phyloP scores from a whole-genome alignment of 2,797 vertebrate genomes.

The Amphiprion clarkii region DNA sequence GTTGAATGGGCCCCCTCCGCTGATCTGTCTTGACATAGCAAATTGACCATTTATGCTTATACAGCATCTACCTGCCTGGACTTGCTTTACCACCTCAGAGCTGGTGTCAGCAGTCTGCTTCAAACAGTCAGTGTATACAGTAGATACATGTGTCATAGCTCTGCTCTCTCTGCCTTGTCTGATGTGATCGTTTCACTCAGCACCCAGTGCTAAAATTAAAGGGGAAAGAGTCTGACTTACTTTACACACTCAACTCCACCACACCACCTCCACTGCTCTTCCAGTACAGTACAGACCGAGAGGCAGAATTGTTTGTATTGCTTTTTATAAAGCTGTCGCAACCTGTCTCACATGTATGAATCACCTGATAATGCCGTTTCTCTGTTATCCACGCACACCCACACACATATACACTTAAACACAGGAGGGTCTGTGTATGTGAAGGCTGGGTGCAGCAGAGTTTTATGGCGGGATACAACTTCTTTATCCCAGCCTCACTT shows the following conservation, averaged over 20 bases:
- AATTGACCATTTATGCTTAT: conserved; percentile 63
- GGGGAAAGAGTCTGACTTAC: conserved; percentile 51
- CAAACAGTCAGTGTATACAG: conserved; percentile 43
- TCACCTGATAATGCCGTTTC: conserved; percentile 57
- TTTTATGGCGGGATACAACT: conserved; percentile 67
- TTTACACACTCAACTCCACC: conserved; percentile 24
- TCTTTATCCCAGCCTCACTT: conserved; percentile 64
- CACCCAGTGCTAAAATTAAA: conserved; percentile 61
- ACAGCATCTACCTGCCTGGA: conserved; percentile 53
- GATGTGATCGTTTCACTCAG: conserved; percentile 62
- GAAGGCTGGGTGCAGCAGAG: conserved; percentile 48
- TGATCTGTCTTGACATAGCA: conserved; percentile 46
- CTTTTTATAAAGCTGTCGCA: conserved; percentile 59
- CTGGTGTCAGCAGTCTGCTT: conserved; percentile 51
- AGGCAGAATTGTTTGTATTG: conserved; percentile 19
- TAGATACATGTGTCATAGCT: conserved; percentile 31
- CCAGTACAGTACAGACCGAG: not conserved
- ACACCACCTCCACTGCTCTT: conserved; percentile 36
- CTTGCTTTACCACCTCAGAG: conserved; percentile 62
- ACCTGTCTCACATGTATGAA: conserved; percentile 64
- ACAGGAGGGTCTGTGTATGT: conserved; percentile 28
- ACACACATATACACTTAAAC: conserved; percentile 13
- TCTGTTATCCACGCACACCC: conserved; percentile 25
- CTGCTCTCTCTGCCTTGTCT: conserved; percentile 44
- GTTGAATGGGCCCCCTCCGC: conserved; percentile 21